Base-by-base conservation (phyloP, 2,797 vertebrate species). In the Taenioides sp. region DNA sequence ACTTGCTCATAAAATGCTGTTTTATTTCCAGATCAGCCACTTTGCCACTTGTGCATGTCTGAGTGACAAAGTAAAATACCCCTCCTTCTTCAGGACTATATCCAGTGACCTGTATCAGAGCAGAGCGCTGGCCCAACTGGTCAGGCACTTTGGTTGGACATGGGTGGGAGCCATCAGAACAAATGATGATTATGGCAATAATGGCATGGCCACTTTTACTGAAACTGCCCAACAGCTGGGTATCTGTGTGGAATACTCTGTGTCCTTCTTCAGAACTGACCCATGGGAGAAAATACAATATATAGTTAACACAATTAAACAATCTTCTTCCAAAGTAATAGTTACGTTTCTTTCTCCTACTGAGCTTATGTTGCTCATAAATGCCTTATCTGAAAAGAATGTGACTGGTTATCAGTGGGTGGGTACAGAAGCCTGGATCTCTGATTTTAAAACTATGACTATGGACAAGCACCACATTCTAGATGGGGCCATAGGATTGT, bases 1-100 rank as follows among this genome's bases (percentile, higher is more conserved):
- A 7, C 50, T 25, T 57, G 4, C 22, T 25, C 3, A 27, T 16
- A 17, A 12, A 27, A 27, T 59, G 57, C 25, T 27, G 14, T 4
- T 61, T 52, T 49, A 17, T 70, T 55, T 7, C 10, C 43, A 94
- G 92, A 91, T 94, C 78, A 94, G 92, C 69, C 90, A 93, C 70
- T 93, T 86, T 85, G 87, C 92, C 52, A 93, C 93, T 2, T 94
- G 93, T 75, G 84, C 88, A 55, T 94, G 93, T 82, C 89, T 94
- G 28, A 86, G 92, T 81, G 82, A 93, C 82, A 94, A 90, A 87
- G 80, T 57, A 5, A 88, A 88, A 77, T 91, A 92, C 61, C 91
- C 93, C 2, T 91, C 93, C 62, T 94, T 94, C 75, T 86, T 94
- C 72, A 88, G 93, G 83, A 94, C 93, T 43, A 89, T 94, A 66